Conservation (phyloP, 2,888 invertebrate genomes). For the Spisula solida region DNA sequence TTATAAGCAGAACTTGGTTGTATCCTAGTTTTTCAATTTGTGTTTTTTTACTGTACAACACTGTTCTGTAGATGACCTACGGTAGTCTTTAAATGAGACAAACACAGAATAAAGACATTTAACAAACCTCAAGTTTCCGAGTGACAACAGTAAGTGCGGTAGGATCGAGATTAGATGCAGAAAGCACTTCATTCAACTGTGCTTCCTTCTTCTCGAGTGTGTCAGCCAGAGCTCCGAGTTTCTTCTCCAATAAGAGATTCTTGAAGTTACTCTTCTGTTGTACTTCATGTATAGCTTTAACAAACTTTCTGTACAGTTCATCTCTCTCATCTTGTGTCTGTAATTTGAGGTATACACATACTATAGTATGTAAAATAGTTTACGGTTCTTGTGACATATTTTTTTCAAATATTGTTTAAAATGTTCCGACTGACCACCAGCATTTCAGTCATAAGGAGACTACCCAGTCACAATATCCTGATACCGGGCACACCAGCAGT, state of each 20-base stretch:
- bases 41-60: too few species aligned
- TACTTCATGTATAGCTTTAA: slow-evolving; percentile 94
- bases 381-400: too few species aligned
- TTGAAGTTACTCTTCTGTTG: slow-evolving; percentile 95
- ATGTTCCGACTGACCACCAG: too few species aligned
- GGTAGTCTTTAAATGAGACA: too few species aligned
- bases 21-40: too few species aligned
- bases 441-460: too few species aligned
- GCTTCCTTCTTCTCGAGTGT: slow-evolving; percentile 92
- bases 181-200: slow-evolving; percentile 91
- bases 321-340: slow-evolving; percentile 92
- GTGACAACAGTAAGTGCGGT: slow-evolving; percentile 89
- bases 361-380: too few species aligned
- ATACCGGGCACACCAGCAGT: too few species aligned
- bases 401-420: too few species aligned
- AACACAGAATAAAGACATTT: background rate
- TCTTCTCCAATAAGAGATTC: slow-evolving; percentile 93
- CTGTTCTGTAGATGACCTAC: too few species aligned
- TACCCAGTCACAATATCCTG: too few species aligned
- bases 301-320: slow-evolving; percentile 93
- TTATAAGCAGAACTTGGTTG: too few species aligned
- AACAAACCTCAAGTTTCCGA: slow-evolving; percentile 89
- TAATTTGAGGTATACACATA: slow-evolving; percentile 21
- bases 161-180: slow-evolving; percentile 90
- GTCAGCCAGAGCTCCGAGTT: slow-evolving; percentile 91